Evolutionary conservation across 2,797 vertebrate genomes (phyloP).

Genomic region (Gobio occitaniae): DNA sequence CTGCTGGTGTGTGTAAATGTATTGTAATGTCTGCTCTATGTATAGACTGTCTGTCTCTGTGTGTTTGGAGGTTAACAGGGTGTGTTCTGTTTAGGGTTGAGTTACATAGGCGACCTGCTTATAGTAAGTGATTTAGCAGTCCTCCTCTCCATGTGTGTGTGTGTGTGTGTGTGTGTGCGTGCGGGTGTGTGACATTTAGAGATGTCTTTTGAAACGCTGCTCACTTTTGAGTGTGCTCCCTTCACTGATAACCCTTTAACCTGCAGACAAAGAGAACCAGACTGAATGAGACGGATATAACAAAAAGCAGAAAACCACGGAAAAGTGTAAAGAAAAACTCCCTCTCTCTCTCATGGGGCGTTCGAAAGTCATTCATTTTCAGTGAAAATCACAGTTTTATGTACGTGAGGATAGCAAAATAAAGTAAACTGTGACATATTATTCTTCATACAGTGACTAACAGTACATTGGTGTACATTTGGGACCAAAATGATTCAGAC

Average conservation of each 20-base stretch:
- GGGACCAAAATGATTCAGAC: no score
- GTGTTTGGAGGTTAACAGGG: conserved; percentile 42
- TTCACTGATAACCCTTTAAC: conserved; percentile 44
- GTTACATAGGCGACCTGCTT: conserved; percentile 55
- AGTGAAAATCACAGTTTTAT: no score
- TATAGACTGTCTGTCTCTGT: conserved; percentile 34
- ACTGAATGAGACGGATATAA: conserved; percentile 1
- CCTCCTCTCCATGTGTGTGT: conserved; percentile 31
- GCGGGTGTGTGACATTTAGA: conserved; percentile 38
- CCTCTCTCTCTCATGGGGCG: neutral
- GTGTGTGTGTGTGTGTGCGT: neutral
- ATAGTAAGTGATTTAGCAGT: conserved; percentile 58
- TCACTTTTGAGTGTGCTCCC: conserved; percentile 17
- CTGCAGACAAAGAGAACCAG: conserved; percentile 32
- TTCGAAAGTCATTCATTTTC: no score
- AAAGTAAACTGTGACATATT: no score
- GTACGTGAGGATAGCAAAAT: no score
- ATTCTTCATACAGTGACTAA: no score
- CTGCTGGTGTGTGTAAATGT: conserved; percentile 23
- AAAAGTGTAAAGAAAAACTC: neutral
- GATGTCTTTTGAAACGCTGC: conserved; percentile 26
- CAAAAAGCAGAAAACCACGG: neutral
- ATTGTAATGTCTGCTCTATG: conserved; percentile 38
- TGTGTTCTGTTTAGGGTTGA: conserved; percentile 46
- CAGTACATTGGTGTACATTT: no score